These are phyloP conservation scores for Iphiclides podalirius DNA, from an alignment of 2,888 invertebrate species.

Conservation along the genomic window DNA sequence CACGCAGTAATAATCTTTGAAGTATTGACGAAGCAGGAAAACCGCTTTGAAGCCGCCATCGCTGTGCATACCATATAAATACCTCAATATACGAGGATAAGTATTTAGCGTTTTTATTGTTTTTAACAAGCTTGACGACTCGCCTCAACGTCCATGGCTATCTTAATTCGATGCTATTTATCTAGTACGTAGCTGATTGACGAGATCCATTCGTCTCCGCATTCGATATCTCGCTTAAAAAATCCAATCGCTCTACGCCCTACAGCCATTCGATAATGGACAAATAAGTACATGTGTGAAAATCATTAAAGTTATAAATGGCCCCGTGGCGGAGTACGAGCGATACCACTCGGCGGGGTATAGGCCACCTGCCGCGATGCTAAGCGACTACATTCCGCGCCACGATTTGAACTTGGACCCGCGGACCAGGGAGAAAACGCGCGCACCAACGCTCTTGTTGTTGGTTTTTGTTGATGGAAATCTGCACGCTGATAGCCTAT, in stretches of 20 bases:
- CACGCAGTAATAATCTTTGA: too few species aligned
- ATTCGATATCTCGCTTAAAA: neutral
- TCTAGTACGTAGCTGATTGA: neutral
- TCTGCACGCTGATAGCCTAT: neutral
- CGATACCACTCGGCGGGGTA: constrained; percentile 4
- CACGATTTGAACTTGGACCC: constrained; percentile 22
- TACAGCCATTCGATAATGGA: constrained; percentile 1
- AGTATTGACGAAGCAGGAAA: too few species aligned
- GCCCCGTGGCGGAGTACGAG: neutral
- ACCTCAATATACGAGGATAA: neutral
- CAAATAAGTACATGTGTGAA: constrained; percentile 5
- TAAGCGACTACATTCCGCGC: constrained; percentile 13
- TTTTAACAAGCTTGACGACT: neutral
- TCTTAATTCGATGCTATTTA: constrained; percentile 2
- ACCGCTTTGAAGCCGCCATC: too few species aligned
- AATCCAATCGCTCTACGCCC: neutral
- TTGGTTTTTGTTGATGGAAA: neutral
- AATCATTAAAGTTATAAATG: constrained; percentile 14
- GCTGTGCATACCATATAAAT: neutral
- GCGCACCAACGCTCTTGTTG: constrained; percentile 3
- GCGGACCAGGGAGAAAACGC: constrained; percentile 1
- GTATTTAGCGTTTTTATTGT: neutral
- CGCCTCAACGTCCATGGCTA: neutral
- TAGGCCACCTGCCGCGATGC: constrained; percentile 19
- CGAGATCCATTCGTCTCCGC: neutral